Percentiles rank a stretch among this genome's conserved stretches.
Evolutionary conservation across 2,797 vertebrate genomes (phyloP).

Genomic region (Anisognathus igniventris): DNA sequence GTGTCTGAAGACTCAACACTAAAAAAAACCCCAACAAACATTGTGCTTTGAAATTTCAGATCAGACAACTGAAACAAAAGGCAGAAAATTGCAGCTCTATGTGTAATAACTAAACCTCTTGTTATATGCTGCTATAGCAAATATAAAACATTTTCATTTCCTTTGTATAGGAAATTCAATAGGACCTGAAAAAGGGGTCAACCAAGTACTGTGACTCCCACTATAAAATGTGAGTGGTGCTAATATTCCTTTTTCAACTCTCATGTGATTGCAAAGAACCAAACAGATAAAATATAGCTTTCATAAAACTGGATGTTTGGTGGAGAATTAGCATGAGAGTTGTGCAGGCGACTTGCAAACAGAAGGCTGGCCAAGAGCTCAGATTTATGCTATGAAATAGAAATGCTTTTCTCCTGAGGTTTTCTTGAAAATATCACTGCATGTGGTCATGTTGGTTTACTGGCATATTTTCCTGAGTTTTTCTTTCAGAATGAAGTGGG

Average conservation of each 20-base stretch:
- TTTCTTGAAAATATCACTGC: conserved; percentile 73
- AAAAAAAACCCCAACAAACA: not conserved
- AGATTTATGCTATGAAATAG: conserved; percentile 77
- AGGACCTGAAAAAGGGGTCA: conserved; percentile 74
- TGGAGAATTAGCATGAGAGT: conserved; percentile 75
- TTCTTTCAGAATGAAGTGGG: conserved; percentile 45
- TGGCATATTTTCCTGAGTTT: conserved; percentile 53
- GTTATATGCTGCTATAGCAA: conserved; percentile 71
- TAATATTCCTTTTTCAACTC: conserved; percentile 75
- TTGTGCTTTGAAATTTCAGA: conserved; percentile 54
- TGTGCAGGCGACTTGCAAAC: conserved; percentile 61
- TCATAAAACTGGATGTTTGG: conserved; percentile 77
- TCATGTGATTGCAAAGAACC: conserved; percentile 69
- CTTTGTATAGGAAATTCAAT: conserved; percentile 77
- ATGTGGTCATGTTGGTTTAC: conserved; percentile 66
- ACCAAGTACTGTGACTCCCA: conserved; percentile 67
- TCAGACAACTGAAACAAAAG: conserved; percentile 68
- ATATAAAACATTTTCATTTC: conserved; percentile 78
- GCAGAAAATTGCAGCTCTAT: conserved; percentile 57
- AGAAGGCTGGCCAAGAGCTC: conserved; percentile 70
- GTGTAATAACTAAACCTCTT: conserved; percentile 71
- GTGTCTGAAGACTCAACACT: not conserved
- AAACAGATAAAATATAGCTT: conserved; percentile 80
- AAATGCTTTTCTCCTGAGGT: conserved; percentile 74
- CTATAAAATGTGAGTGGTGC: conserved; percentile 74